Conservation (phyloP, 2,113 vertebrate genomes). For the Zeus faber region DNA sequence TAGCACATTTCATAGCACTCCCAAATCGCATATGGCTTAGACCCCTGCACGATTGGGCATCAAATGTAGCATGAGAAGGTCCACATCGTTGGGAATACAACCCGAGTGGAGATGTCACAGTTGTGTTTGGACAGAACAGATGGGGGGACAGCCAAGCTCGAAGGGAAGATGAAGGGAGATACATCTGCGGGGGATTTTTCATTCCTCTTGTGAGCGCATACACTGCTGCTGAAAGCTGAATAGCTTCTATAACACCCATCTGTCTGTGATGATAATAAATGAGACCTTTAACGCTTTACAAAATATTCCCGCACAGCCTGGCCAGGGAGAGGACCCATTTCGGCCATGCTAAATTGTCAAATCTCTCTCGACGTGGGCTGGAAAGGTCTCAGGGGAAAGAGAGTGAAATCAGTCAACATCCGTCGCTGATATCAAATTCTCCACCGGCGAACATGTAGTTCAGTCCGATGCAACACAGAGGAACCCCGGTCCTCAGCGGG, state of each 20-base stretch:
- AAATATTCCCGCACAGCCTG: conserved; percentile 41
- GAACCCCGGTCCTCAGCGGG: too few species aligned
- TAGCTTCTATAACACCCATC: conserved; percentile 23
- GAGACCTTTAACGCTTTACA: conserved; percentile 72
- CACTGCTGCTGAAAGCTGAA: conserved; percentile 8
- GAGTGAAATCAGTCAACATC: conserved; percentile 29
- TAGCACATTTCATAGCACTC: background rate
- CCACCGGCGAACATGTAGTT: too few species aligned
- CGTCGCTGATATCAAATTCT: too few species aligned
- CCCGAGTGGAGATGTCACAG: conserved; percentile 69
- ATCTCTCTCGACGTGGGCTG: conserved; percentile 27
- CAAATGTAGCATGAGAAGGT: conserved; percentile 60
- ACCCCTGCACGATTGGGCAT: conserved; percentile 60
- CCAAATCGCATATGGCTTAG: conserved; percentile 19
- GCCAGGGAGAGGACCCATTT: conserved; percentile 28
- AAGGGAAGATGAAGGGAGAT: conserved; percentile 37
- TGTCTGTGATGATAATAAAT: conserved; percentile 68
- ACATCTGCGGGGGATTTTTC: conserved; percentile 2
- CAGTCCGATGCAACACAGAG: background rate
- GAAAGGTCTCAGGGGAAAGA: background rate
- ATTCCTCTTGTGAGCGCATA: conserved; percentile 9
- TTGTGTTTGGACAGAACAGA: conserved; percentile 70
- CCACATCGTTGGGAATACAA: conserved; percentile 60
- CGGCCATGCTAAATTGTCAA: conserved; percentile 26
- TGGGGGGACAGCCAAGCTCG: conserved; percentile 25